Conservation (phyloP, 1,140 invertebrate genomes). For the Drosophila erecta region DNA sequence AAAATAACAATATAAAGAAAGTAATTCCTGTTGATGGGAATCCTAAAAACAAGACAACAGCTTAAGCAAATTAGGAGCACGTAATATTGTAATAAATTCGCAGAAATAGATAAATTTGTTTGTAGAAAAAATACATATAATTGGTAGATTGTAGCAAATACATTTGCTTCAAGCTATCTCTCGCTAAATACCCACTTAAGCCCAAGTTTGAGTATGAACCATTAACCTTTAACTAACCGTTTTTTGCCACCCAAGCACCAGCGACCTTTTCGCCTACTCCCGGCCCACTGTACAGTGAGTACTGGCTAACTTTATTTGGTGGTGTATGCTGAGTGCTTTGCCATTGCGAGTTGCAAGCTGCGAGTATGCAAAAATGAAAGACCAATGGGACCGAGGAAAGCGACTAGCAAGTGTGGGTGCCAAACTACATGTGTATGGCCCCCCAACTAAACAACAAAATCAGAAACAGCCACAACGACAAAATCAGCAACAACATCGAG, state of each 20-base stretch:
- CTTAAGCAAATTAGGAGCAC: neutral
- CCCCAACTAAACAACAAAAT: conserved; percentile 28
- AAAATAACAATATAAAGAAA: conserved; percentile 5
- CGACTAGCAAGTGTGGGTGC: conserved; percentile 63
- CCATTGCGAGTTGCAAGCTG: conserved; percentile 19
- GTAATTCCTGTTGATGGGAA: neutral
- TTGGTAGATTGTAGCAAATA: too few relatives aligned
- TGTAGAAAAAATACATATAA: too few relatives aligned
- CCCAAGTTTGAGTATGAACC: neutral
- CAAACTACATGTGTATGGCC: conserved; percentile 73
- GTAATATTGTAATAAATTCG: neutral
- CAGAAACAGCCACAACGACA: conserved; percentile 7
- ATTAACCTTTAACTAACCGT: conserved; percentile 21
- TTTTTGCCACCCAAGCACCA: neutral
- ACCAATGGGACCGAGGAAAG: conserved; percentile 6
- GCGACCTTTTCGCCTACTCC: conserved; percentile 7
- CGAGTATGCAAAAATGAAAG: conserved; percentile 16
- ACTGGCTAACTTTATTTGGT: conserved; percentile 29
- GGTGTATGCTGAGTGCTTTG: conserved; percentile 38
- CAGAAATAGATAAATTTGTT: too few relatives aligned
- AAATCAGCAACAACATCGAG: conserved; percentile 39
- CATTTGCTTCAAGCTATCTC: too few relatives aligned
- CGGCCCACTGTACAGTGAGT: conserved; percentile 39
- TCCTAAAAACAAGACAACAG: neutral
- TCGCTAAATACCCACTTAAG: neutral